Evolutionary conservation across 2,113 vertebrate genomes (phyloP).

Genomic region (Corydoras sp.): DNA sequence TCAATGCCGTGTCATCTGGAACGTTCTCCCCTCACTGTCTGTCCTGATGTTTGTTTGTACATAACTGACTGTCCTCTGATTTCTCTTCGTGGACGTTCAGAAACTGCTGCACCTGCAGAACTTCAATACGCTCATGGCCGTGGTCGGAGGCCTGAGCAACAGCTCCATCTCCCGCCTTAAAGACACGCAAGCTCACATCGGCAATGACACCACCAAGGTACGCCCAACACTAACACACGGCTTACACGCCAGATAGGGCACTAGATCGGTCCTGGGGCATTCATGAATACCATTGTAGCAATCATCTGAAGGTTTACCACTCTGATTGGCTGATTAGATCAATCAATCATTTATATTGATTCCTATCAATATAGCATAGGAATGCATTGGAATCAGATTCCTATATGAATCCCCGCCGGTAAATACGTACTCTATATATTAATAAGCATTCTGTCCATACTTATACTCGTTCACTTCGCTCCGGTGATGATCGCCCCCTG

Average conservation of each 20-base stretch:
- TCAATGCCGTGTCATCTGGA: not conserved
- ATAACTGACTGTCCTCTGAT: not conserved
- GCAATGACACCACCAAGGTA: slow-evolving; percentile 80
- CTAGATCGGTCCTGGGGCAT: no score
- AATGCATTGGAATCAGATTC: no score
- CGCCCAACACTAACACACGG: not conserved
- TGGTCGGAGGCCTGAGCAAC: slow-evolving; percentile 85
- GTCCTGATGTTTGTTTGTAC: not conserved
- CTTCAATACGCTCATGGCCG: slow-evolving; percentile 90
- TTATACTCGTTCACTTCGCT: no score
- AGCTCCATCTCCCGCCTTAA: slow-evolving; percentile 88
- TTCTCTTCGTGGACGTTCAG: slow-evolving; percentile 52
- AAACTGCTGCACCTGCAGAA: slow-evolving; percentile 85
- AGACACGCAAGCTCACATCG: slow-evolving; percentile 77
- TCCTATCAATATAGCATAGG: no score
- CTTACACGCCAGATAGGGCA: not conserved
- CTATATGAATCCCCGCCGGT: no score
- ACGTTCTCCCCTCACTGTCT: not conserved
- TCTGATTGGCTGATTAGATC: no score
- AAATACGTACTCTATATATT: no score
- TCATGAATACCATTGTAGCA: no score
- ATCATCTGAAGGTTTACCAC: no score
- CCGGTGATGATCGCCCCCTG: no score
- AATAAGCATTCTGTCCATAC: no score
- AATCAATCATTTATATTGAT: no score